phyloP scores from a whole-genome alignment of 2,888 invertebrate genomes.

The Diadegma fenestrale region DNA sequence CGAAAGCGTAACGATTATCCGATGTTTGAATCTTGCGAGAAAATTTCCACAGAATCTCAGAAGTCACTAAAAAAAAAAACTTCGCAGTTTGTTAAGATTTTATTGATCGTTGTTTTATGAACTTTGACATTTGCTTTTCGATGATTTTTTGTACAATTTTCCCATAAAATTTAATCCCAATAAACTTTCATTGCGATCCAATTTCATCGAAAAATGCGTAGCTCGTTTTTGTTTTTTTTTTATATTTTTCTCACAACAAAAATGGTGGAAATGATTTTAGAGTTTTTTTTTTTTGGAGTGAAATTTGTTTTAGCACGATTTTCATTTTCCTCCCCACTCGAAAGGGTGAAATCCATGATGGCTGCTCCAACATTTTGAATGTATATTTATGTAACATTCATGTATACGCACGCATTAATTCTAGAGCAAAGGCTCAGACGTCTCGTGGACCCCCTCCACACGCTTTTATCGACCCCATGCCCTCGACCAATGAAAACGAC shows the following conservation, averaged over 20 bases:
- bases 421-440: constrained; percentile 50
- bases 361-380: constrained; percentile 43
- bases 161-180: no score
- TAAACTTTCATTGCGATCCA: no score
- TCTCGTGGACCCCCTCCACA: constrained; percentile 57
- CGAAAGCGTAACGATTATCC: background rate
- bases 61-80: constrained; percentile 11
- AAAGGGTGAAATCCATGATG: constrained; percentile 66
- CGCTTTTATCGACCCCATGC: constrained; percentile 72
- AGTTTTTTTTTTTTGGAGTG: no score
- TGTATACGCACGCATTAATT: constrained; percentile 59
- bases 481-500: constrained; percentile 77
- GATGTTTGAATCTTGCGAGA: background rate
- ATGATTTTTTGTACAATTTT: background rate
- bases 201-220: no score
- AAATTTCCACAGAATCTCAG: constrained; percentile 1
- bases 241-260: no score
- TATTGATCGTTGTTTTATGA: background rate
- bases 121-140: background rate
- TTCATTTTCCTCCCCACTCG: background rate
- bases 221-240: no score
- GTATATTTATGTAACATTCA: constrained; percentile 32
- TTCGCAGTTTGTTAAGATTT: background rate
- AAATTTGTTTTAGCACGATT: background rate
- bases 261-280: background rate